Base-by-base conservation (phyloP, 2,888 invertebrate genomes). In the Crematogaster levior region DNA sequence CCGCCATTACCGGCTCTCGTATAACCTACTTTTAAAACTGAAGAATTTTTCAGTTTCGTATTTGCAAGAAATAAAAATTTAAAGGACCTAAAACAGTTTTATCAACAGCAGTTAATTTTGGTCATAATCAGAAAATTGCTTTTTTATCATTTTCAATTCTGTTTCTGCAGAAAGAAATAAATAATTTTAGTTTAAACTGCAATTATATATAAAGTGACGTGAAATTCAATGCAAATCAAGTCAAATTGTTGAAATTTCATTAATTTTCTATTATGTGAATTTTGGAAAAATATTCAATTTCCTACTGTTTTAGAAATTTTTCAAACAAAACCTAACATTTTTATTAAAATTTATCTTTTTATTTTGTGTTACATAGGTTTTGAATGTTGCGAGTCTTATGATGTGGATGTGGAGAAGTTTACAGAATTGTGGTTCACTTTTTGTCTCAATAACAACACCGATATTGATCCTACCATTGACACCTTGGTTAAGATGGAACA, bases 371-470 rank as follows among this genome's bases (percentile, higher is more conserved):
- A 3, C 12, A 4, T 80, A 94, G 94, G 94, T 87, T 72, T 91
- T 10, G 92, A 93, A 84, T 74, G 94, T 18, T 94, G 94, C 66
- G 77, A 89, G 37, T 70, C 80, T 48, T 92, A 92, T 46, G 40
- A 90, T 37, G 74, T 90, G 80, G 90, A 91, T 66, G 92, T 91
- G 83, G 93, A 93, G 66, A 81, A 87, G 40, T 89, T 94, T 63
- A 90, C 92, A 1, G 93, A 94, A 75, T 89, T 89, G 70, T 94
- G 94, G 94, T 66, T 94, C 21, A 92, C 91, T 18, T 94, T 91
- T 81, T 90, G 91, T 58, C 83, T 92, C 46, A 75, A 81, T 3
- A 84, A 68, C 18, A 79, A 88, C 43, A 88, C 90, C 12, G 82
- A 89, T 53, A 87, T 90, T 51, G 82, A 90, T 72, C 92, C 91